A percentile compares a stretch with the other conserved stretches of the same genome.
These are phyloP conservation scores for Pangasianodon gigas DNA, from an alignment of 2,113 vertebrate genomes.

Conservation along the genomic window DNA sequence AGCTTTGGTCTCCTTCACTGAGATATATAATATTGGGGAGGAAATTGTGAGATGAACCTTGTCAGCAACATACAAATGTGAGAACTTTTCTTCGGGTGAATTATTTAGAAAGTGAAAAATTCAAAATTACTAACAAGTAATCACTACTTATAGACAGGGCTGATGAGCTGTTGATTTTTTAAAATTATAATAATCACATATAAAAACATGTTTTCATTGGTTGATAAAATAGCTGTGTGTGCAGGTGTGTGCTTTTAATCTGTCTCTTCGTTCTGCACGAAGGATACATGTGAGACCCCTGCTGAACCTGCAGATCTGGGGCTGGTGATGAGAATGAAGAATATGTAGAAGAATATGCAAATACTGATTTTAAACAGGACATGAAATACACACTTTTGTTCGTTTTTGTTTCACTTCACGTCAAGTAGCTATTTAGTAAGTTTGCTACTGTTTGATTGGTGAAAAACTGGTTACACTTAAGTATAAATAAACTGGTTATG, in stretches of 20 bases:
- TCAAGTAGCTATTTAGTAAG: neutral
- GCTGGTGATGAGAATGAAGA: neutral
- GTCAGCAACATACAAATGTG: neutral
- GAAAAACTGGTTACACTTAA: neutral
- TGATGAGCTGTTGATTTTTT: neutral
- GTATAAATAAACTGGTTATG: neutral
- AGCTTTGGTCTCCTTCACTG: constrained; percentile 99
- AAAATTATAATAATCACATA: neutral
- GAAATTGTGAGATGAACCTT: neutral
- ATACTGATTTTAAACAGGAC: neutral
- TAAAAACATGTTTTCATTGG: neutral
- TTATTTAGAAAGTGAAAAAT: neutral
- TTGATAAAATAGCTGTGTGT: neutral
- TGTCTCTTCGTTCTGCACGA: neutral
- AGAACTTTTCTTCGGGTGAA: neutral
- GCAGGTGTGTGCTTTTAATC: neutral
- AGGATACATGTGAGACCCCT: neutral
- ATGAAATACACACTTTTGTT: neutral
- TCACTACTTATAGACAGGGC: neutral
- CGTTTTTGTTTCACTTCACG: neutral
- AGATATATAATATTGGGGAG: constrained; percentile 27
- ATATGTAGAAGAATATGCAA: neutral
- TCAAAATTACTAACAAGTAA: neutral
- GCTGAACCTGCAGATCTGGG: neutral
- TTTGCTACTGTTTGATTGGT: neutral